Evolutionary conservation across 2,888 invertebrate species (phyloP).

Genomic region (Drosophila bunnanda): DNA sequence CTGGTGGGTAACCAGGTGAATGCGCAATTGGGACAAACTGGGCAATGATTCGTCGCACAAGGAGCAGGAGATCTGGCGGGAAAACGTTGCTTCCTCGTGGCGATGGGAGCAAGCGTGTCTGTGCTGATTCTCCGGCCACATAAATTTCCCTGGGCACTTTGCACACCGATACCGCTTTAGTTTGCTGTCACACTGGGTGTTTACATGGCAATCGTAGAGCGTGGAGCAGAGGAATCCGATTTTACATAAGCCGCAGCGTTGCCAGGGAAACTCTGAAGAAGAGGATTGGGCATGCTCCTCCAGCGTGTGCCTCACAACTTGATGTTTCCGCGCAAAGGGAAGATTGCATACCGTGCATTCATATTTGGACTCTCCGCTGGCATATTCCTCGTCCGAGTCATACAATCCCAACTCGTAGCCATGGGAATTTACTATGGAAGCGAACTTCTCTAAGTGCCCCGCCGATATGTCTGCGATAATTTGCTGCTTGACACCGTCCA

Average conservation of each 20-base stretch:
- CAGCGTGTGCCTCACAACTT: conserved; percentile 74
- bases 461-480: conserved; percentile 66
- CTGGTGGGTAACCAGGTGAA: conserved; percentile 65
- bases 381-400: conserved; percentile 82
- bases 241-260: conserved; percentile 86
- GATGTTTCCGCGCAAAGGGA: conserved; percentile 75
- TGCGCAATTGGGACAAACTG: conserved; percentile 62
- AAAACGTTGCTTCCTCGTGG: background rate
- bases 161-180: conserved; percentile 76
- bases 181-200: conserved; percentile 82
- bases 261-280: conserved; percentile 76
- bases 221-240: conserved; percentile 86
- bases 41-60: conserved; percentile 65
- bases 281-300: conserved; percentile 83
- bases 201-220: conserved; percentile 86
- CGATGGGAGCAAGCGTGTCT: conserved; percentile 74
- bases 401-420: conserved; percentile 82
- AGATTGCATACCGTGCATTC: conserved; percentile 73
- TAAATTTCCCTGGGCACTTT: conserved; percentile 82
- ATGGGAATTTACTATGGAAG: conserved; percentile 76
- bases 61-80: conserved; percentile 57
- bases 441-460: conserved; percentile 69
- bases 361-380: conserved; percentile 55
- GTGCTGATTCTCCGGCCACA: conserved; percentile 81
- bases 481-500: conserved; percentile 61